phyloP scores from a whole-genome alignment of 2,797 vertebrate species.

The Periparus ater region DNA sequence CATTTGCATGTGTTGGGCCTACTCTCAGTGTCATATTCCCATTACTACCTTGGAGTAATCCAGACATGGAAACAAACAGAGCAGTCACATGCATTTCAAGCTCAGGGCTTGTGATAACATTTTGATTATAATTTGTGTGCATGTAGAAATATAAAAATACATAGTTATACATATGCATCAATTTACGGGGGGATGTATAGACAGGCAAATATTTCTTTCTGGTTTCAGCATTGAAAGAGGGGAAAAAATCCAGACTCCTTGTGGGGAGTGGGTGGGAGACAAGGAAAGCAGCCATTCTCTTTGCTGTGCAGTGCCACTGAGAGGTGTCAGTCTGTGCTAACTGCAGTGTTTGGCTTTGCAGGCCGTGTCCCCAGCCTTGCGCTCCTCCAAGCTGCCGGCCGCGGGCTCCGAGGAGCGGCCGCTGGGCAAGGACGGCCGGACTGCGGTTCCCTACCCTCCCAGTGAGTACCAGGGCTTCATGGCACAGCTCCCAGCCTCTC shows the following conservation, averaged over 20 bases:
- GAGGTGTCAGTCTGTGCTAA: not conserved
- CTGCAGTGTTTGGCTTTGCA: conserved; percentile 13
- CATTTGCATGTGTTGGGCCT: not conserved
- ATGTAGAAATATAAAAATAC: not conserved
- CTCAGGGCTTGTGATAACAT: not conserved
- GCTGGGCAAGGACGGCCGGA: conserved; percentile 88
- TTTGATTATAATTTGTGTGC: not conserved
- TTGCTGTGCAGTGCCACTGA: not conserved
- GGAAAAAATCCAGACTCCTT: not conserved
- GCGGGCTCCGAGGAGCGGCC: conserved; percentile 88
- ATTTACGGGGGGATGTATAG: not conserved
- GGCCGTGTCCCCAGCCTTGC: conserved; percentile 87
- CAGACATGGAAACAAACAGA: not conserved
- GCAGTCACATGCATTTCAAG: not conserved
- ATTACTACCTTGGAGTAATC: not conserved
- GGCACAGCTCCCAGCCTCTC: not conserved
- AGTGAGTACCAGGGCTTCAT: conserved; percentile 76
- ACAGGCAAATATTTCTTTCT: not conserved
- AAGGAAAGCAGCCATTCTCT: accelerated
- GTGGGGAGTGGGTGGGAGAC: not conserved
- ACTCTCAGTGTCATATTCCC: not conserved
- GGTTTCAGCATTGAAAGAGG: not conserved
- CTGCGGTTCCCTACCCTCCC: conserved; percentile 91
- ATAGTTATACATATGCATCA: not conserved
- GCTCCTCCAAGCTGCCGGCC: conserved; percentile 81